phyloP scores from a whole-genome alignment of 2,113 vertebrate species.

The Pluvialis apricaria region DNA sequence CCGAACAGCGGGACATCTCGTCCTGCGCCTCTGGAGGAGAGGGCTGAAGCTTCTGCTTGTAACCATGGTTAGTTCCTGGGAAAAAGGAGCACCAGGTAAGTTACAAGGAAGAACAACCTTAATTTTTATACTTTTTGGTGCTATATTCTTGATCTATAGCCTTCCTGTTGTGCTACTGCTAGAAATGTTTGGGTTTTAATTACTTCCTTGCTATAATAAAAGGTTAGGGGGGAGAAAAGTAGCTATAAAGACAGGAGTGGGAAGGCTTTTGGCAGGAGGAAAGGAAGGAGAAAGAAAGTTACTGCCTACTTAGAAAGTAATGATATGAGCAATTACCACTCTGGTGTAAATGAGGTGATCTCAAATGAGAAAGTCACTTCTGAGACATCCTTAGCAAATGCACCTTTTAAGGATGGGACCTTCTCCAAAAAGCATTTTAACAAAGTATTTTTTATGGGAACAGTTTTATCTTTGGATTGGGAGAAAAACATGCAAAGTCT shows the following conservation, averaged over 20 bases:
- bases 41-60: not conserved
- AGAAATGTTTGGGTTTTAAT: not conserved
- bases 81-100: not conserved
- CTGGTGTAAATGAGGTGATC: not conserved
- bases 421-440: not conserved
- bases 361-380: not conserved
- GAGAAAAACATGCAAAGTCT: not conserved
- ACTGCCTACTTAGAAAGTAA: not conserved
- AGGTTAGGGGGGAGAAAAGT: not conserved
- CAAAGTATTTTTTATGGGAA: not conserved
- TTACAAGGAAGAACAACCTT: not conserved
- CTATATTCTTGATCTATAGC: not conserved
- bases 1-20: rapidly evolving
- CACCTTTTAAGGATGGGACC: not conserved
- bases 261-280: not conserved
- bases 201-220: not conserved
- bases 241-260: not conserved
- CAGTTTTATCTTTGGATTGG: not conserved
- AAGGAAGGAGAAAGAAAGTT: not conserved
- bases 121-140: not conserved
- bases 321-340: not conserved
- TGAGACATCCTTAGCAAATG: not conserved
- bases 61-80: not conserved
- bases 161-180: not conserved
- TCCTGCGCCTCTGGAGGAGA: not conserved